Conservation (phyloP, 2,797 vertebrate species). For the Steatocranus sp. region DNA sequence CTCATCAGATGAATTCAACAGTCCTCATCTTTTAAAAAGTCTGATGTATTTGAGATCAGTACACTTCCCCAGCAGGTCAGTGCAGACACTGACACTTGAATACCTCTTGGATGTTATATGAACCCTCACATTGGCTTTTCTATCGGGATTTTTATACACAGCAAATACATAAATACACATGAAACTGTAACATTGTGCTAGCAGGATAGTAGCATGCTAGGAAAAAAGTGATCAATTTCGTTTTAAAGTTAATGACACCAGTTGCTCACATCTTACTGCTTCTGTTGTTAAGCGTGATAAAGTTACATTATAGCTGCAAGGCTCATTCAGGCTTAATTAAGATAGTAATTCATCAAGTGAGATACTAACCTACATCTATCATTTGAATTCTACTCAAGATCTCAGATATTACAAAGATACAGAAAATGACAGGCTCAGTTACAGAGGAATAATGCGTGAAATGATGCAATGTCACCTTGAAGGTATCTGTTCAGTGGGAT, state of each 20-base stretch:
- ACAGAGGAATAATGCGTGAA: neutral
- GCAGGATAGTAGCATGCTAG: neutral
- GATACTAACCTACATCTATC: neutral
- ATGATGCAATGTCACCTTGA: conserved; percentile 1
- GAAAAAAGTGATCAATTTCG: neutral
- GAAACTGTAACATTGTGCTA: neutral
- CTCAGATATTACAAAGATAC: neutral
- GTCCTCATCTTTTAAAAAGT: conserved; percentile 32
- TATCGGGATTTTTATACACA: conserved; percentile 6
- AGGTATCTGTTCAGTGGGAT: neutral
- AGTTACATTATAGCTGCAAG: neutral
- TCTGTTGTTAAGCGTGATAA: neutral
- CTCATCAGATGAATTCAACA: conserved; percentile 30
- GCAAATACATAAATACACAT: conserved; percentile 24
- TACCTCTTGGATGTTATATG: neutral
- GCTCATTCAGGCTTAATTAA: conserved; percentile 4
- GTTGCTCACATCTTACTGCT: neutral
- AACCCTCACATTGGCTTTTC: conserved; percentile 32
- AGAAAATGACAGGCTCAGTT: neutral
- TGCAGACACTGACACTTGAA: conserved; percentile 14
- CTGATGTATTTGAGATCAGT: conserved; percentile 35
- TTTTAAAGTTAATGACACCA: neutral
- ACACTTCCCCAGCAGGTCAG: conserved; percentile 10
- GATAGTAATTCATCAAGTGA: conserved; percentile 7
- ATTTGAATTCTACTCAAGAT: neutral